Evolutionary conservation across 2,888 invertebrate genomes (phyloP), one percentile per base, ranked within the genome.

Genomic region (Melanargia galathea): DNA sequence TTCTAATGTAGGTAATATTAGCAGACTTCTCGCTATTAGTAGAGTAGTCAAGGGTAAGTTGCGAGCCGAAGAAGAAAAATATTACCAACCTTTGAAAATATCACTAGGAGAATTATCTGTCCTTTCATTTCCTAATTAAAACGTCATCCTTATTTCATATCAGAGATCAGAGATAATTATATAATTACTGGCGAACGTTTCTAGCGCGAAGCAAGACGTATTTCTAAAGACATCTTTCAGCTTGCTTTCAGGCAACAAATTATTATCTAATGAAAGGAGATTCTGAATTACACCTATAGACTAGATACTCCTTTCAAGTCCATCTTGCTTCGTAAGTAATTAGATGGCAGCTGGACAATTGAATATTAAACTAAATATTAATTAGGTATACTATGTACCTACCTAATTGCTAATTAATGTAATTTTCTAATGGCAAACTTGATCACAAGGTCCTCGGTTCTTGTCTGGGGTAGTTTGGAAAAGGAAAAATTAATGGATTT

Each of bases 151-250:
- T 51, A 43, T 43, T 43, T 43, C 16, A 51, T 51, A 51, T 51
- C 51, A 51, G 51, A 51, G 30, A 51, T 51, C 51, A 51, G 51
- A 51, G 30, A 51, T 51, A 51, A 51, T 51, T 51, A 51, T 51
- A 51, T 30, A 6, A 30, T 30, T 30, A 8, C 30, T 30, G 7
- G 2, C 8, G 30, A 30, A 16, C 51, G 33, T 51, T 51, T 51
- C 51, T 11, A 51, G 16, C 10, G 51, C 30, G 10, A 30, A 51
- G 33, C 51, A 30, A 33, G 30, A n/a, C n/a, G n/a, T 30, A 30
- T 30, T 30, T 51, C 16, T 30, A 51, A 51, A 51, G 51, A 24
- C 51, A 20, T 33, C 10, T 30, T 49, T 30, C 26, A 30, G 26
- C 49, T 6, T 10, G 51, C 51, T 51, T 51, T 33, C 51, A 51